Conservation (phyloP, 2,888 invertebrate species). For the Scaptodrosophila latifasciaeformis region DNA sequence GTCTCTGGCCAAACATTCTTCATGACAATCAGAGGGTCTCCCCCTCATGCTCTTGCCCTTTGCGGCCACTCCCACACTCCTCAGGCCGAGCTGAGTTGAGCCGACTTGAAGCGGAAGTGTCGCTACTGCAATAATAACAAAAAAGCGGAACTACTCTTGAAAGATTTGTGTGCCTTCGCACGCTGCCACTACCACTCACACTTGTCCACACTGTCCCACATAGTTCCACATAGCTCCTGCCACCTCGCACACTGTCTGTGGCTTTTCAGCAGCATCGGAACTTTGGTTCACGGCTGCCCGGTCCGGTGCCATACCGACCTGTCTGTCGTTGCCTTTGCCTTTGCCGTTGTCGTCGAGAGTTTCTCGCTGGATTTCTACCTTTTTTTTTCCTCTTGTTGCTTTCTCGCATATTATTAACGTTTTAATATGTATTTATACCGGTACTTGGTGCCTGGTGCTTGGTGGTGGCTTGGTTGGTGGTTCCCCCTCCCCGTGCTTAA, state of each 20-base stretch:
- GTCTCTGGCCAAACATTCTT: slow-evolving; percentile 24
- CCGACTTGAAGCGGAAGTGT: not conserved
- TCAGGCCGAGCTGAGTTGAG: slow-evolving; percentile 28
- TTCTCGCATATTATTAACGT: slow-evolving; percentile 58
- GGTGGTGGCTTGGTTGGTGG: slow-evolving; percentile 16
- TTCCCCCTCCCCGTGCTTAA: too few species aligned
- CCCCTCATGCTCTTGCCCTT: not conserved
- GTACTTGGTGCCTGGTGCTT: slow-evolving; percentile 55
- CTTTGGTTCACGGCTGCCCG: slow-evolving; percentile 44
- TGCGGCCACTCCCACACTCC: not conserved
- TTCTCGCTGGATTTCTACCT: not conserved
- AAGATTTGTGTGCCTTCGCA: slow-evolving; percentile 65
- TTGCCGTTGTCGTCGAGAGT: not conserved
- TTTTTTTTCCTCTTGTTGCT: slow-evolving; percentile 33
- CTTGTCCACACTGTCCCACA: slow-evolving; percentile 22
- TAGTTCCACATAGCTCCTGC: slow-evolving; percentile 1
- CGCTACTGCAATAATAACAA: slow-evolving; percentile 49
- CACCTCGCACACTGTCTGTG: slow-evolving; percentile 24
- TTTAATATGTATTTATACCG: slow-evolving; percentile 49
- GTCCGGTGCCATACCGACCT: slow-evolving; percentile 33
- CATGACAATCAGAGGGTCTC: slow-evolving; percentile 30
- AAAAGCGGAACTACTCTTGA: slow-evolving; percentile 75
- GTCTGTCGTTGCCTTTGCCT: slow-evolving; percentile 9
- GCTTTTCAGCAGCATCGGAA: slow-evolving; percentile 52
- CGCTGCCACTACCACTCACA: slow-evolving; percentile 28